Base-by-base conservation (phyloP, 1,140 invertebrate species). In the Colletes latitarsis region DNA sequence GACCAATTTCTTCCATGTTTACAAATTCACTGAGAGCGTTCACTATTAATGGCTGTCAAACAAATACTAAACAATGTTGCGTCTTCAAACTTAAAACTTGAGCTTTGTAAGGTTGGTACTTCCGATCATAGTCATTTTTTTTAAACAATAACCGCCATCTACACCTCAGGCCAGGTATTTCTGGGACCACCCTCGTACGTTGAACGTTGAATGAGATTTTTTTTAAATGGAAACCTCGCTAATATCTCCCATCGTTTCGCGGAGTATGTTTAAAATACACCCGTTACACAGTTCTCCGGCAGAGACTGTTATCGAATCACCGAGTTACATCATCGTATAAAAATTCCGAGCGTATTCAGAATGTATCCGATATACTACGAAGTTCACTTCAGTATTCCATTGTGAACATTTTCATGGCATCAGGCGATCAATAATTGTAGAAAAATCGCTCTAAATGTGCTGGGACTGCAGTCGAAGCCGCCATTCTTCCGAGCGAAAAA, bases 381-480 rank as follows among this genome's bases (percentile, higher is more conserved):
- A 64, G 46, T 74, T 74, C 60, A 64, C 62, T 64, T 74, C 72
- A 74, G 64, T 74, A 74, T 64, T 39, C 72, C 30, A n/a, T 74
- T 57, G 72, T 53, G 62, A 74, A 74, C 72, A 74, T 69, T 63
- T 46, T 78, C 69, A 39, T 17, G 43, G 67, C 15, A 53, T 19
- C 21, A 57, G 68, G 3, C 17, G 57, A 52, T 53, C 68, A 41
- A 70, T 58, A 55, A 77, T 71, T 30, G 43, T 39, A 41, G 67
- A 30, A 77, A 77, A 68, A 69, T 76, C 64, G 53, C 39, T 46
- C 4, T 21, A 52, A 39, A 62, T 30, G n/a, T 19, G 21, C 8
- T 8, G 19, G 43, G 21, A n/a, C 46, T 14, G 15, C 30, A n/a
- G 21, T 43, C 43, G n/a, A 21, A 9, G 43, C 17, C 3, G 63